Evolutionary conservation across 2,888 invertebrate genomes (phyloP), one percentile per base, ranked within the genome.

Genomic region (Leptopterna dolabrata): DNA sequence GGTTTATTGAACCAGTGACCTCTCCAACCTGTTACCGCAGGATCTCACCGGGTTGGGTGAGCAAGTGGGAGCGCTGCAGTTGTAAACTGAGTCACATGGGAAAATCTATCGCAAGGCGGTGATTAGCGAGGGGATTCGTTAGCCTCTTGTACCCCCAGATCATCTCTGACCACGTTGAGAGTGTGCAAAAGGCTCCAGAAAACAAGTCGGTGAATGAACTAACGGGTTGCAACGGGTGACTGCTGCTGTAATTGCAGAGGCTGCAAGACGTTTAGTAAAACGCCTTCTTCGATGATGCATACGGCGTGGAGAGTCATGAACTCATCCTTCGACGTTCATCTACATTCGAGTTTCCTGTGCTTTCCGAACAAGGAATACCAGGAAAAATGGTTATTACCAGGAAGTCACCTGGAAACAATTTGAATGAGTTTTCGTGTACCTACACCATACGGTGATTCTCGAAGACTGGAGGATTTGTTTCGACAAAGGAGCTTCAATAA

Each of bases 51-150:
- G 24, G 73, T 41, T 41, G 16, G 36, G 73, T 14, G 30, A 16
- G 73, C 73, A 30, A 73, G 16, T n/a, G 16, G n/a, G n/a, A 36
- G 73, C 24, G 36, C 73, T 30, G 73, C 16, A 36, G 36, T 19
- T 41, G 73, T 73, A 73, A 73, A 73, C 36, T 36, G 73, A 73
- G 73, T 73, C 73, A 73, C 73, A 73, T 73, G 36, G 36, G 73
- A 73, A 73, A 73, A 73, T 73, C 73, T 73, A 73, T 36, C 36
- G 73, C 73, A 73, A 73, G 73, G 36, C 6, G 36, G 73, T 73
- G 36, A 13, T 73, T 73, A 73, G 73, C 41, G n/a, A 16, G 30
- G 1, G 19, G 73, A 30, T 73, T 73, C 73, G 36, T 73, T 73
- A 30, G 63, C 63, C 63, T 24, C 24, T 9, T 19, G 63, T 13